Evolutionary conservation across 2,888 invertebrate species (phyloP).

Genomic region (Oscheius sp.): DNA sequence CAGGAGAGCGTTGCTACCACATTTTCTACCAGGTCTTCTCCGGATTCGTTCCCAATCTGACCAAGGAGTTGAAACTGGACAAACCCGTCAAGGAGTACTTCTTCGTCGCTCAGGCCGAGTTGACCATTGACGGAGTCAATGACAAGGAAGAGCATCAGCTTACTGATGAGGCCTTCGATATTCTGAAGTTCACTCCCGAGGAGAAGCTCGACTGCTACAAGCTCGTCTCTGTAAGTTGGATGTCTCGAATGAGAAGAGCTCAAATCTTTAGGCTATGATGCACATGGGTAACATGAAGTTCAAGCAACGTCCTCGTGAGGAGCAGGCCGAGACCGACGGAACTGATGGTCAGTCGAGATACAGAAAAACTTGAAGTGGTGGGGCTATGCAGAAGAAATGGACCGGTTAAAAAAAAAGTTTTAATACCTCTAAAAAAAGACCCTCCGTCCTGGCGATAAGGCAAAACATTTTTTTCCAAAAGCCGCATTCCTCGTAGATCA

Average conservation of each 20-base stretch:
- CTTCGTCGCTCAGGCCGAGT: constrained; percentile 95
- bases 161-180: constrained; percentile 87
- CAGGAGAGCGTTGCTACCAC: constrained; percentile 97
- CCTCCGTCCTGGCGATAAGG: no score
- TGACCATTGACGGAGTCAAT: constrained; percentile 90
- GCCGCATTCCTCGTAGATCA: no score
- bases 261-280: constrained; percentile 82
- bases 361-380: no score
- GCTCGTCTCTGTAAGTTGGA: constrained; percentile 83
- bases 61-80: constrained; percentile 79
- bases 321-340: constrained; percentile 86
- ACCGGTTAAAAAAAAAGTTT: no score
- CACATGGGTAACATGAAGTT: constrained; percentile 99
- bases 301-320: constrained; percentile 99
- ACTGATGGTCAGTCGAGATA: constrained; percentile 57
- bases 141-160: constrained; percentile 78
- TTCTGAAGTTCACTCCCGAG: constrained; percentile 94
- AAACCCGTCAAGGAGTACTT: constrained; percentile 92
- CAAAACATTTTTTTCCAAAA: no score
- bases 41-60: constrained; percentile 62
- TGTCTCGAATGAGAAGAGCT: no score
- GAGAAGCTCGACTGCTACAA: constrained; percentile 98
- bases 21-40: constrained; percentile 91
- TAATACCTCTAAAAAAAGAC: no score
- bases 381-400: no score